Base-by-base conservation (phyloP, 2,113 vertebrate genomes). In the Chamaetylas fuelleborni region DNA sequence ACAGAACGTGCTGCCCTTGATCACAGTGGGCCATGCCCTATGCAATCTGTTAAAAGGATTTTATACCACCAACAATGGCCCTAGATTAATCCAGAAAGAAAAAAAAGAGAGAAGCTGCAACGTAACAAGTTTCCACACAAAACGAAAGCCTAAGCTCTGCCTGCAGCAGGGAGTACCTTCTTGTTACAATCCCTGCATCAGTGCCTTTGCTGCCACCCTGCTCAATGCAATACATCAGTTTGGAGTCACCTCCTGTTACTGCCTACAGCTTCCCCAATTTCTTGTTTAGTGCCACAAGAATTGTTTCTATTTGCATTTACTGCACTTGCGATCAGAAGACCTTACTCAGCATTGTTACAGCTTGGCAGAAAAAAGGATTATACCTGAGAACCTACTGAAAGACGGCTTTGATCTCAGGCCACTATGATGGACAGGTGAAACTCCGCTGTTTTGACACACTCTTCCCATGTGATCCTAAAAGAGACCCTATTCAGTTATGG, bases 191-290 rank as follows among this genome's bases (percentile, higher is more conserved):
- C 40, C 57, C 47, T 47, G 2, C 9, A 4, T 9, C 42, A 47
- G 29, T 14, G 26, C 26, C 61, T 67, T 71, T 51, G 57, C 61
- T 48, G 40, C 45, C 2, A 0, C 42, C 0, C 0, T 12, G 14
- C 69, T 73, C 4, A 2, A 45, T 54, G 51, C 51, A n/a, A 2
- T 7, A 19, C 9, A 6, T 16, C 23, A 24, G 31, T 57, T 77
- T 12, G 53, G 65, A 69, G 42, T 42, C 45, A 43, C 29, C 42
- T 77, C n/a, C 26, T 62, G n/a, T 19, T 19, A 8, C n/a, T 31
- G 36, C 0, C 0, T 70, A 36, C 42, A 66, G 36, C 62, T 85
- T 85, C 34, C 14, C 14, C 33, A 50, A 0, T 23, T 65, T 33
- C 74, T 69, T 14, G 25, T 18, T 26, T 48, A 40, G 26, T 14